Evolutionary conservation across 2,797 vertebrate species (phyloP).

Genomic region (Phalloptychus januarius): DNA sequence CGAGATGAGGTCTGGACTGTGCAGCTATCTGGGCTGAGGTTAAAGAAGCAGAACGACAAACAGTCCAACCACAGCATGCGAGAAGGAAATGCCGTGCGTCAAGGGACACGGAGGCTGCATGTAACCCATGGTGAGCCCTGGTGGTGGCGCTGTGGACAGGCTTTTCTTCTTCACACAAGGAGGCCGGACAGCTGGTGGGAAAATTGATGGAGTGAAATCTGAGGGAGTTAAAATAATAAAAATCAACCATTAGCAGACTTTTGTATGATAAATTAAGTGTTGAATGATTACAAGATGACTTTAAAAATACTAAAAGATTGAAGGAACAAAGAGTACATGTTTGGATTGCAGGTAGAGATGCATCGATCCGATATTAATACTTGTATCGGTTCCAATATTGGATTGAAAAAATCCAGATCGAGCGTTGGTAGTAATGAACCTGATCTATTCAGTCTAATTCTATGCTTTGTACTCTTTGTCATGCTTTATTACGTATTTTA

Average conservation of each 20-base stretch:
- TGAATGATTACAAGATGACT: background rate
- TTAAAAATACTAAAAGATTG: background rate
- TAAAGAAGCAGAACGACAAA: background rate
- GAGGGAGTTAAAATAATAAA: background rate
- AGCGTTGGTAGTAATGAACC: too few species aligned
- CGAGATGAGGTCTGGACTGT: background rate
- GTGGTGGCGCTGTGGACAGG: too few species aligned
- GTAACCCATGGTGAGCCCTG: too few species aligned
- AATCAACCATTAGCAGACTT: background rate
- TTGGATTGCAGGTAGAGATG: too few species aligned
- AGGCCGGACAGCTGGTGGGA: background rate
- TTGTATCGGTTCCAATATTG: too few species aligned
- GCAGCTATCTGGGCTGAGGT: background rate
- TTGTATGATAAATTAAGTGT: background rate
- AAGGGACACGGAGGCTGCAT: background rate
- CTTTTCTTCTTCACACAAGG: too few species aligned
- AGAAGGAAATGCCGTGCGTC: background rate
- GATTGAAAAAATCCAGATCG: too few species aligned
- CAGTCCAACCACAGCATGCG: background rate
- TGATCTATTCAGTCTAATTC: too few species aligned
- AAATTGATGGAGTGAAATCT: background rate
- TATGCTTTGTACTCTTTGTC: too few species aligned
- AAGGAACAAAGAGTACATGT: background rate
- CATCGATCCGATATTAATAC: too few species aligned
- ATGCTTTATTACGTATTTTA: too few species aligned